Percentiles rank a stretch among this genome's conserved stretches.
These are phyloP conservation scores for Monodelphis domestica DNA, from an alignment of 2,797 vertebrate species.

Conservation along the genomic window DNA sequence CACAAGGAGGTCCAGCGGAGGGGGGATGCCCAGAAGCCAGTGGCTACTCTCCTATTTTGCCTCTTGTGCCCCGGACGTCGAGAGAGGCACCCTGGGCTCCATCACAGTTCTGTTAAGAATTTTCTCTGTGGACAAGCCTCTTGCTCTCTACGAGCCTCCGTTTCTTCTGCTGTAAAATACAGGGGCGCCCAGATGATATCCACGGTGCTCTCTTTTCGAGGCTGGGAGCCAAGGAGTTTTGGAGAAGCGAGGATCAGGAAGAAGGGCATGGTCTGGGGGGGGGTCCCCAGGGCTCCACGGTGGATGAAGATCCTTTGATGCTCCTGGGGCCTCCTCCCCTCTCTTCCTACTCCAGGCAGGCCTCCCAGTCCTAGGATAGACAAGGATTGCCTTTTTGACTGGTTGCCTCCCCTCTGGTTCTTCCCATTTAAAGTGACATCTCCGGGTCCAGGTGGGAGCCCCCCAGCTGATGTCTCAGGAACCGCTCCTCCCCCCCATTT, in stretches of 20 bases:
- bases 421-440: background rate
- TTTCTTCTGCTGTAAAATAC: background rate
- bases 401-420: background rate
- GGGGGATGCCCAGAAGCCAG: background rate
- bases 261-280: background rate
- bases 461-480: background rate
- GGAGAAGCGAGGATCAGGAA: background rate
- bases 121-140: background rate
- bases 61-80: background rate
- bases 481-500: background rate
- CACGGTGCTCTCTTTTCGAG: background rate
- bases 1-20: background rate
- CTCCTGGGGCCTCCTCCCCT: background rate
- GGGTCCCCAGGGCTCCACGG: background rate
- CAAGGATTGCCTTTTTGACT: background rate
- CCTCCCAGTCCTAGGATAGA: background rate
- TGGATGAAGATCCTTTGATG: background rate
- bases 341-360: background rate
- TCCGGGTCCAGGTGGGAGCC: background rate
- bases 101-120: background rate
- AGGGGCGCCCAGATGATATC: background rate
- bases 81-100: background rate
- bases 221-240: background rate
- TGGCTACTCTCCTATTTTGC: background rate
- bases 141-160: background rate